Percentiles rank a stretch among this genome's conserved stretches.
These are phyloP conservation scores for Dasyornis broadbenti DNA, from an alignment of 2,113 vertebrate species.

Conservation along the genomic window DNA sequence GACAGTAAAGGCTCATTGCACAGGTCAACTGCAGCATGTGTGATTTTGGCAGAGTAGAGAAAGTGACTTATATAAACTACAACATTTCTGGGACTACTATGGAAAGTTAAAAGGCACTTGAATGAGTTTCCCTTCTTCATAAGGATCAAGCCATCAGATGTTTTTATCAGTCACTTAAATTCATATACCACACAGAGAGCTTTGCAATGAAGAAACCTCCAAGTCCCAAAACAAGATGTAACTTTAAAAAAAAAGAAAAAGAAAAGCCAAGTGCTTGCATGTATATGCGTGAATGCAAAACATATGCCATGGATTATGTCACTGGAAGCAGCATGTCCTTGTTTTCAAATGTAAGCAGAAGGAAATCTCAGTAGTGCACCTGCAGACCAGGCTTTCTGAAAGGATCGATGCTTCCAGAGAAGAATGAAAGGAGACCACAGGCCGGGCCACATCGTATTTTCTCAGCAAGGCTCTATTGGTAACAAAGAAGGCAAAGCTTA, in stretches of 20 bases:
- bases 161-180: not conserved
- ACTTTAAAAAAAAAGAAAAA: not conserved
- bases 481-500: slow-evolving; percentile 45
- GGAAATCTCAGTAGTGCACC: not conserved
- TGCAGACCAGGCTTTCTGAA: slow-evolving; percentile 1
- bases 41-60: not conserved
- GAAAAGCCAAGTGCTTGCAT: not conserved
- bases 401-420: not conserved
- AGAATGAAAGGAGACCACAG: slow-evolving; percentile 3
- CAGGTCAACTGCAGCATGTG: not conserved
- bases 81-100: not conserved
- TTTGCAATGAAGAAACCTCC: not conserved
- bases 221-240: not conserved
- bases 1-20: not conserved
- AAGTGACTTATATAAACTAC: not conserved
- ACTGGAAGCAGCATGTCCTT: not conserved
- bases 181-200: not conserved
- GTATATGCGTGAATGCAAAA: not conserved
- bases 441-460: not conserved
- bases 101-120: not conserved
- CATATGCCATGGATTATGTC: not conserved
- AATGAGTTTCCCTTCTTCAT: not conserved
- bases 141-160: not conserved
- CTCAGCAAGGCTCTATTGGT: not conserved
- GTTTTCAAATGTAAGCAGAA: not conserved